Evolutionary conservation across 92 coral and sea anemone genomes (phyloP), one percentile per base, ranked within the genome.

Genomic region (Epizoanthus ramosus): DNA sequence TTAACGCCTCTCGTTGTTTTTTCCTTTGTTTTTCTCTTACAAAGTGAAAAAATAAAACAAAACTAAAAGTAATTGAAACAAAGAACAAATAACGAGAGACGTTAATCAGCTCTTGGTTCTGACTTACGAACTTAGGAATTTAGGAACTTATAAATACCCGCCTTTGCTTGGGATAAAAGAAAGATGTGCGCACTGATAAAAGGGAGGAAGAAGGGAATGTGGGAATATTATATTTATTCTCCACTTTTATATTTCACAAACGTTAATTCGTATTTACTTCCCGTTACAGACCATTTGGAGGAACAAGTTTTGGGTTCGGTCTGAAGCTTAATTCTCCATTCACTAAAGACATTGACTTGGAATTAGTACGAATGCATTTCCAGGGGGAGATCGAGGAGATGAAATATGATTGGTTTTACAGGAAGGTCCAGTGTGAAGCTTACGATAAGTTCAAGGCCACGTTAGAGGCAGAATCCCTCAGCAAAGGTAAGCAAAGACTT

Each of bases 391-490:
- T 66, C 45, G 71, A 66, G 1, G 47, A 66, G 47, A n/a, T 66
- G 22, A 66, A 66, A 15, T 66, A 66, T 16, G 39, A 66, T 31
- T 66, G 71, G 71, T 66, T 66, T 43, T 66, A 66, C 71, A 19
- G 39, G 71, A 66, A 66, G 41, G 17, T 31, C 2, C n/a, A 33
- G 12, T 66, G 71, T 25, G 47, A 15, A 37, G 71, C 47, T 41
- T 37, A 66, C 10, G 71, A 66, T 25, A 66, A 28, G 71, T 14
- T 66, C 71, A 66, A 66, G 71, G 39, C 16, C 15, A 31, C 2
- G 12, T 8, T 31, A 7, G 71, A 31, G 18, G 71, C 33, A 3
- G 43, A 66, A 6, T 31, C 70, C 3, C 33, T 12, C 4, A 3
- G 17, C 19, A 3, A 66, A 66, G 45, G 71, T 66, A 66, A 66